These are phyloP conservation scores for Platysteira castanea DNA, from an alignment of 2,113 vertebrate species.

Conservation along the genomic window DNA sequence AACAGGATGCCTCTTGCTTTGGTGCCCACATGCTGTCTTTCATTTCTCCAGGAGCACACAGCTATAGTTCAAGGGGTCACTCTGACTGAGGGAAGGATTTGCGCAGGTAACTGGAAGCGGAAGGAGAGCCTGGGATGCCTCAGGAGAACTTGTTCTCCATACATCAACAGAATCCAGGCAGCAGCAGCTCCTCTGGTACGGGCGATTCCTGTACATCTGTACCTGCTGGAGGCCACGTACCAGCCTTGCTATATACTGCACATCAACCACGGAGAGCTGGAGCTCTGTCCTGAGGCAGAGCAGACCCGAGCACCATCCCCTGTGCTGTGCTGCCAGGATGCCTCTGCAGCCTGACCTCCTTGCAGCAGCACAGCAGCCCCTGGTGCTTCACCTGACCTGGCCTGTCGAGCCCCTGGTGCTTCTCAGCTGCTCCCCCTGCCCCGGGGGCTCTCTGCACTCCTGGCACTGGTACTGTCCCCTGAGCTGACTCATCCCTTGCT, in stretches of 20 bases:
- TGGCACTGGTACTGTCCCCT: background rate
- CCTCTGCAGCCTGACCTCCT: background rate
- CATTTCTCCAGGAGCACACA: background rate
- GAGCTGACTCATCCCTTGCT: background rate
- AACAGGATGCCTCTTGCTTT: slow-evolving; percentile 30
- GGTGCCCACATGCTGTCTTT: slow-evolving; percentile 15
- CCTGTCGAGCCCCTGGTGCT: fast-evolving
- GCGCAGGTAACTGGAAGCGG: background rate
- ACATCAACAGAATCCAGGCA: background rate
- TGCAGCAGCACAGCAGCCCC: background rate
- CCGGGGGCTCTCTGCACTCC: background rate
- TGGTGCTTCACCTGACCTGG: fast-evolving
- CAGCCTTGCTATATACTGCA: background rate
- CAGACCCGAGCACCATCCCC: background rate
- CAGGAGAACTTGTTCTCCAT: background rate
- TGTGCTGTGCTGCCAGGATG: background rate
- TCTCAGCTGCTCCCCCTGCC: background rate
- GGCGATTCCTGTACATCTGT: background rate
- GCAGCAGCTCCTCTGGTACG: background rate
- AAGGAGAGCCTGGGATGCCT: background rate
- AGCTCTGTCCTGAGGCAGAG: background rate
- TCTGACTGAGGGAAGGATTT: background rate
- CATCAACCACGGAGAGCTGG: fast-evolving
- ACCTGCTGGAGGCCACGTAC: background rate
- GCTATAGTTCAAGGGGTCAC: background rate